Conservation (phyloP, 2,888 invertebrate species). For the Darwinula stevensoni region DNA sequence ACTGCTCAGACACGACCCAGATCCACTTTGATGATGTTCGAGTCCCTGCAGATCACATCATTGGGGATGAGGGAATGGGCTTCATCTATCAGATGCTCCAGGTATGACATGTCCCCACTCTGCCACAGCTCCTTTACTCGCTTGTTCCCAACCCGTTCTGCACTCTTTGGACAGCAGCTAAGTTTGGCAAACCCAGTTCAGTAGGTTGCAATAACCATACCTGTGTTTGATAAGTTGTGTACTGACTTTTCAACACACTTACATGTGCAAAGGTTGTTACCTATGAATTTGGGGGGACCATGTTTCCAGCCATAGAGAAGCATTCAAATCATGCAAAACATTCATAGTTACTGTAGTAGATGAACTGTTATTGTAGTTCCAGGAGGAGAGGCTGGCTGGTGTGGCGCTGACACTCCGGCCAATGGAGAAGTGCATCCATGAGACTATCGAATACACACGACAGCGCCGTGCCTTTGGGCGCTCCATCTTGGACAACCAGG, state of each 20-base stretch:
- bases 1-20: constrained; percentile 22
- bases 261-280: too few relatives aligned
- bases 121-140: not conserved
- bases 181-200: too few relatives aligned
- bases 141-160: too few relatives aligned
- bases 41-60: constrained; percentile 20
- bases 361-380: constrained; percentile 20
- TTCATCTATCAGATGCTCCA: constrained; percentile 24
- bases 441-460: constrained; percentile 21
- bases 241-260: too few relatives aligned
- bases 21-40: constrained; percentile 24
- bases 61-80: constrained; percentile 23
- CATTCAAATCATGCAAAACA: too few relatives aligned
- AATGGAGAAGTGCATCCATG: constrained; percentile 15
- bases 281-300: too few relatives aligned
- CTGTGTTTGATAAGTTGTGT: too few relatives aligned
- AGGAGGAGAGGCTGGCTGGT: constrained; percentile 21
- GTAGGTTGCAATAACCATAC: too few relatives aligned
- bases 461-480: constrained; percentile 20
- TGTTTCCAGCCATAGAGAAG: too few relatives aligned
- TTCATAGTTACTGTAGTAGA: too few relatives aligned
- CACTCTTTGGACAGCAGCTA: too few relatives aligned
- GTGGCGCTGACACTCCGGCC: constrained; percentile 12
- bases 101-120: constrained; percentile 7
- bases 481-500: constrained; percentile 18